These are phyloP conservation scores for Lycaena phlaeas DNA, from an alignment of 2,888 invertebrate species.

Conservation along the genomic window DNA sequence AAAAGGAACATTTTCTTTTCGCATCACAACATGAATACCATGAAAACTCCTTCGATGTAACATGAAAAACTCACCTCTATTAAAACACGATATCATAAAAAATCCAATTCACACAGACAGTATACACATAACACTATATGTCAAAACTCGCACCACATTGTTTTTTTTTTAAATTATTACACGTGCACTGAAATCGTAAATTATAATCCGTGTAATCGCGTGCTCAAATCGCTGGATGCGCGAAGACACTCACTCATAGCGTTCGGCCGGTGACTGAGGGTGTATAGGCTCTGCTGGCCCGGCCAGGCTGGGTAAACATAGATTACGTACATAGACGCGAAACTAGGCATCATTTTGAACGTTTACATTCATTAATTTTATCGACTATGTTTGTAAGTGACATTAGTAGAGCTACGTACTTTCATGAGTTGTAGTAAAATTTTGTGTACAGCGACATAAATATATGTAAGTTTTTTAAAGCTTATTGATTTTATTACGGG, in stretches of 20 bases:
- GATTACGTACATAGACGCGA: constrained; percentile 28
- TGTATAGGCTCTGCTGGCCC: constrained; percentile 54
- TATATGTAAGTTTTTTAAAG: too few relatives aligned
- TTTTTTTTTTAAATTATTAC: constrained; percentile 10
- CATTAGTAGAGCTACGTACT: too few relatives aligned
- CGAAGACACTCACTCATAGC: constrained; percentile 17
- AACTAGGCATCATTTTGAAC: constrained; percentile 1
- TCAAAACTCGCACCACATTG: constrained; percentile 4
- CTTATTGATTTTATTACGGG: too few relatives aligned
- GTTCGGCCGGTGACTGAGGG: constrained; percentile 54
- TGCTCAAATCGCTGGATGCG: constrained; percentile 16
- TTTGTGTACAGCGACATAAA: too few relatives aligned
- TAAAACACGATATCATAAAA: constrained; percentile 3
- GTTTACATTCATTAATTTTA: too few relatives aligned
- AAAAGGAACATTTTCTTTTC: too few relatives aligned
- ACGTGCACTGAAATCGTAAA: constrained; percentile 4
- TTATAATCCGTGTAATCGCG: constrained; percentile 29
- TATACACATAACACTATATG: constrained; percentile 10
- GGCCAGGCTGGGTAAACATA: constrained; percentile 54
- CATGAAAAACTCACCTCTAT: background rate
- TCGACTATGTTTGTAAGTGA: too few relatives aligned
- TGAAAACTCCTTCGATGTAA: too few relatives aligned
- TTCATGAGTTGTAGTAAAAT: too few relatives aligned
- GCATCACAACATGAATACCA: too few relatives aligned
- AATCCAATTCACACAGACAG: constrained; percentile 14